Evolutionary conservation across 2,113 vertebrate genomes (phyloP), one percentile per base, ranked within the genome.

Genomic region (Cyprinodon brontotheroides): DNA sequence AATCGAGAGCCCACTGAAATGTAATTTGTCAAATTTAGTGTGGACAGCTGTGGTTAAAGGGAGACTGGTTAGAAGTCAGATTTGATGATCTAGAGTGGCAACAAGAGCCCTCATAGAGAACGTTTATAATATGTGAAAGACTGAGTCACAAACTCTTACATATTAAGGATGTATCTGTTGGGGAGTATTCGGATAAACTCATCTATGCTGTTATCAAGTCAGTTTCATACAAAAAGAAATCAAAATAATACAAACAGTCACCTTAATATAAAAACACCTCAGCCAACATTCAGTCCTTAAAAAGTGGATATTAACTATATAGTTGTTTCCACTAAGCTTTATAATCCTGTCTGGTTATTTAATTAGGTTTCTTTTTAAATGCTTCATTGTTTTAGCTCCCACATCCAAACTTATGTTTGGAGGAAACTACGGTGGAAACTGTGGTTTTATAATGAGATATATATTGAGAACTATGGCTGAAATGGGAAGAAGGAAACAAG

Each of bases 11-110:
- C 66, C 2, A 45, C 17, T 57, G 76, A 88, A 69, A 81, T 40
- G 57, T 61, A 66, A 85, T 86, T 74, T n/a, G 47, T 81, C 81
- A 67, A 53, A 65, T 40, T 70, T 43, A 20, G 20, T 45, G 76
- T 17, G 14, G 65, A 61, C 83, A 79, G 67, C 81, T 88, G 81
- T 45, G 67, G 67, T 53, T 61, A 43, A 74, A 77, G 75, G 73
- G 78, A 2, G 0, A 79, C 68, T 70, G 79, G 68, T 47, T 73
- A 84, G 70, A 88, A 67, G 73, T 72, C 3, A 14, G 47, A 77
- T 81, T 70, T 75, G 48, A 81, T 70, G 70, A 75, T 71, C 62
- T 53, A 70, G 37, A 80, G 78, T 48, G 74, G 22, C 68, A 79
- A 64, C 47, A 67, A 71, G 86, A 70, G 43, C 37, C 67, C 39